Percentiles rank a stretch among this genome's conserved stretches.
These are phyloP conservation scores for Eumacrocentrus americanus DNA, from an alignment of 2,888 invertebrate species.

Conservation along the genomic window DNA sequence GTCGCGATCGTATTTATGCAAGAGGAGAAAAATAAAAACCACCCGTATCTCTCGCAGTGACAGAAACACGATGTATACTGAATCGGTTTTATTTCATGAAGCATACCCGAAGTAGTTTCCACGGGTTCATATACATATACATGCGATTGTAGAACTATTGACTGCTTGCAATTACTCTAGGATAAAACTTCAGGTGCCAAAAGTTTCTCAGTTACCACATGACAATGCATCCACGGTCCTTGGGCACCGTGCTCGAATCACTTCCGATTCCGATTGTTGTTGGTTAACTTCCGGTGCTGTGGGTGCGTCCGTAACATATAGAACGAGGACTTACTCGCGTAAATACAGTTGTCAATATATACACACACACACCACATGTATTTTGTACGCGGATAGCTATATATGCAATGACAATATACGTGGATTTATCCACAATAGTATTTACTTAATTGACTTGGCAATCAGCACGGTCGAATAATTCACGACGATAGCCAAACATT, in stretches of 20 bases:
- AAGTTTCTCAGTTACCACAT: constrained; percentile 39
- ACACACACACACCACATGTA: no score
- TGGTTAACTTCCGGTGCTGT: constrained; percentile 45
- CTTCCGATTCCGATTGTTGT: constrained; percentile 56
- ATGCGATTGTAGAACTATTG: constrained; percentile 40
- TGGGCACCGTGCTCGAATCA: constrained; percentile 50
- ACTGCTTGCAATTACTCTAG: constrained; percentile 34
- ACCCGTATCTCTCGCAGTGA: constrained; percentile 28
- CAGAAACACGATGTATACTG: constrained; percentile 42
- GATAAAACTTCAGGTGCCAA: constrained; percentile 41
- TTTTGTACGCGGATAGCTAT: no score
- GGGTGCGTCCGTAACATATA: constrained; percentile 37
- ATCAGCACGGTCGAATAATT: no score
- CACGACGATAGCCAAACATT: no score
- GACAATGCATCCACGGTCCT: constrained; percentile 50
- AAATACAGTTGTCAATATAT: background rate
- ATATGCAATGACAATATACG: no score
- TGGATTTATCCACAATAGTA: no score
- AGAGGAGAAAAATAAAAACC: constrained; percentile 17
- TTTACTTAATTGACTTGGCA: no score
- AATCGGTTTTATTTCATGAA: constrained; percentile 41
- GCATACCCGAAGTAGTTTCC: constrained; percentile 41
- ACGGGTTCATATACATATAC: no score
- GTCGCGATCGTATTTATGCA: no score
- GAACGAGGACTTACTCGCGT: constrained; percentile 6